These are phyloP conservation scores for Neodiprion virginianus DNA, from an alignment of 1,140 invertebrate genomes.

Conservation along the genomic window DNA sequence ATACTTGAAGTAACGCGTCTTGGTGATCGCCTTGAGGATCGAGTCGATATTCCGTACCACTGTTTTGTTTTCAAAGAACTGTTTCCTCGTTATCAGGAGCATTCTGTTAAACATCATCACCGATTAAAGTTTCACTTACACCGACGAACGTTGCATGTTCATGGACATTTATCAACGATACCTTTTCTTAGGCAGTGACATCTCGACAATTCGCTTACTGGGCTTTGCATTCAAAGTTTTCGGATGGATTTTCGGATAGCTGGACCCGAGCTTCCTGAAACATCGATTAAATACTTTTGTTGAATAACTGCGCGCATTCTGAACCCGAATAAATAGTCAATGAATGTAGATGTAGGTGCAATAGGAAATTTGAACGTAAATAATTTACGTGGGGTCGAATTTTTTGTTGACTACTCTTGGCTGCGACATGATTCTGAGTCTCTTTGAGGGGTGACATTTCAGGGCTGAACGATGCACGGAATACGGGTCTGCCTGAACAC, in stretches of 20 bases:
- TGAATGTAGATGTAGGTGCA: background rate
- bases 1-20: conserved; percentile 49
- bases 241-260: conserved; percentile 30
- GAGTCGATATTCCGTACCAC: conserved; percentile 28
- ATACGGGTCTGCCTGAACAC: conserved; percentile 36
- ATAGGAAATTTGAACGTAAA: background rate
- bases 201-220: conserved; percentile 41
- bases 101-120: background rate
- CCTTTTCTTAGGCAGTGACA: conserved; percentile 45
- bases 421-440: conserved; percentile 49
- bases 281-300: background rate
- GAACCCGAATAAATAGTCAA: background rate
- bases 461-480: conserved; percentile 35
- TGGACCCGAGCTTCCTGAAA: conserved; percentile 19
- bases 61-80: conserved; percentile 20
- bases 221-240: conserved; percentile 34
- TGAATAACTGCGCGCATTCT: too few relatives aligned
- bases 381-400: conserved; percentile 43
- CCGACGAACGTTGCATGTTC: background rate
- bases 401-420: conserved; percentile 44
- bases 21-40: conserved; percentile 35
- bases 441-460: conserved; percentile 37
- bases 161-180: conserved; percentile 18
- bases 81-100: conserved; percentile 27
- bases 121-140: conserved; percentile 4